Base-by-base conservation (phyloP, 2,113 vertebrate genomes). In the Brachirus orientalis region DNA sequence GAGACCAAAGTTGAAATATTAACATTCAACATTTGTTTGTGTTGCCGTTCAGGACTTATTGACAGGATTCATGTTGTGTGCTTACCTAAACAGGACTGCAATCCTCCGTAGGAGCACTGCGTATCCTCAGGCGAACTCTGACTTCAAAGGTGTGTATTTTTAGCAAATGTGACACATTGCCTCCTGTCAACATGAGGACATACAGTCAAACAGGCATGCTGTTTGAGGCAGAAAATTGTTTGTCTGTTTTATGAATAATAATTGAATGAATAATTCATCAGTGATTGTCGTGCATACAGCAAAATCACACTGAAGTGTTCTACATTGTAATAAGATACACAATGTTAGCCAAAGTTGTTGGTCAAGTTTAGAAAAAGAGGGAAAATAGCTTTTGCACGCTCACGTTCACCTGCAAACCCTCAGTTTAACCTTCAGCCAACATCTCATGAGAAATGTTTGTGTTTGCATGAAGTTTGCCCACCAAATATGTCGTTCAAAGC, bases 71-170 rank as follows among this genome's bases (percentile, higher is more conserved):
- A 44, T 46, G 0, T 33, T 52, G 55, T 60, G 35, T 19, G 7
- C 56, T 61, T 17, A 18, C 33, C 50, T 81, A 52, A 69, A 47
- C 51, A 68, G 52, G 64, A 74, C 64, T 72, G 43, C 73, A 50
- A 38, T 55, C 28, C 16, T 75, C 52, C 11, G 41, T 37, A 68
- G 63, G 45, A 67, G 75, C 63, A 78, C 63, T 40, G 43, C 20
- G 9, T 3, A 0, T 80, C 85, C 55, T 61, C 12, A 51, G 72
- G 74, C 75, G 43, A 60, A 73, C 44, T 58, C 50, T 41, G 69
- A 79, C 76, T 84, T 87, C 80, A 86, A 84, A 84, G 72, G 75
- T 77, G 38, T 63, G 38, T 78, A 73, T 83, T 82, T 86, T 79
- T 69, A 56, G 77, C 3, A 62, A 76, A 77, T 72, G 77, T 79